Evolutionary conservation across 2,113 vertebrate species (phyloP), one percentile per base, ranked within the genome.

Genomic region (Axis porcinus): DNA sequence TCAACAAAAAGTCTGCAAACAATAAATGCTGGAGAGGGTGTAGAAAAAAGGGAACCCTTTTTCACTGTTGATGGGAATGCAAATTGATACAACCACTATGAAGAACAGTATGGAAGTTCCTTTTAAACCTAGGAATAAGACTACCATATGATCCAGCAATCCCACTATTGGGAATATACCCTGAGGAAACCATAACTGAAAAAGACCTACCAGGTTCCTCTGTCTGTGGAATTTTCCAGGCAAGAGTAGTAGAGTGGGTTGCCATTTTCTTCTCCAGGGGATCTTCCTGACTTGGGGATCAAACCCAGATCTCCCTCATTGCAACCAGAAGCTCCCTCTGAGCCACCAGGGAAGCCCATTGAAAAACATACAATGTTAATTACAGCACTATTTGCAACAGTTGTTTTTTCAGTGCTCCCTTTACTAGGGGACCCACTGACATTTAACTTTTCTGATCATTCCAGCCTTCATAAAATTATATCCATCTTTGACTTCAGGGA

Each of bases 401-500:
- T 4, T 2, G 5, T 7, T 33, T 43, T 23, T 83, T 25, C 17
- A 25, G 13, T 33, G 12, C 28, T 67, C 28, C 8, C 0, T 27
- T 74, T 23, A 11, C 21, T 55, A 7, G 2, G 67, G 7, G 10
- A 60, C 2, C 19, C 25, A 1, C 4, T 27, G 45, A 33, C 7
- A 30, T 23, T 43, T 36, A 81, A 43, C 3, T 36, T 90, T 50
- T 36, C 28, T 25, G 15, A 58, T 16, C 21, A 43, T 70, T 86
- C 2, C 14, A 76, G 9, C 6, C 14, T 83, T 86, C 9, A 28
- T 25, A n/a, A 86, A 47, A 25, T 36, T 30, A 91, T 30, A 27
- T 15, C 3, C 17, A 30, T 83, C 11, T 17, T 86, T 62, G 28
- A 45, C 27, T 70, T 62, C 15, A 60, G 0, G 25, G 13, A 17